Conservation (phyloP, 2,888 invertebrate genomes). For the Rotaria magnacalcarata region DNA sequence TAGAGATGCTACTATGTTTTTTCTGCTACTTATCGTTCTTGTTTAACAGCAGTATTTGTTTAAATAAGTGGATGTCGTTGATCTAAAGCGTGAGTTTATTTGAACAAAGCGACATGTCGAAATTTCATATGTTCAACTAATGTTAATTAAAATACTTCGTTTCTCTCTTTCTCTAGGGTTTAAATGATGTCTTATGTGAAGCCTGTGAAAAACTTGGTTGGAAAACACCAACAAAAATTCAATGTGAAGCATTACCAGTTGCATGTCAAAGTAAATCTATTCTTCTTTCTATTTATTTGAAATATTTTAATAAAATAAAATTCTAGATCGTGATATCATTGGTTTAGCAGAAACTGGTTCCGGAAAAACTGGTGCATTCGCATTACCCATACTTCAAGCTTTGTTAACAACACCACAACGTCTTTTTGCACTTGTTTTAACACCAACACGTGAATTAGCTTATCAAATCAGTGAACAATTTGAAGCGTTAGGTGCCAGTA, state of each 20-base stretch:
- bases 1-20: too few species aligned
- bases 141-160: too few species aligned
- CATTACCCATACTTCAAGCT: constrained; percentile 85
- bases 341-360: constrained; percentile 80
- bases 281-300: too few species aligned
- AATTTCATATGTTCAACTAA: too few species aligned
- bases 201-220: constrained; percentile 87
- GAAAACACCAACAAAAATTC: constrained; percentile 88
- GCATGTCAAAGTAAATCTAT: constrained; percentile 68
- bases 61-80: too few species aligned
- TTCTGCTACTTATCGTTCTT: too few species aligned
- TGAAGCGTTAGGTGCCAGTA: constrained; percentile 79
- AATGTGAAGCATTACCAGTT: constrained; percentile 83
- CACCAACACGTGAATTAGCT: constrained; percentile 93
- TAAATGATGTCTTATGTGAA: constrained; percentile 81
- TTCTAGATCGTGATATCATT: constrained; percentile 69
- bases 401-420: constrained; percentile 84
- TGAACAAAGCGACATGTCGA: too few species aligned
- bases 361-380: constrained; percentile 95
- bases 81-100: too few species aligned
- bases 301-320: constrained; percentile 60
- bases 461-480: constrained; percentile 98
- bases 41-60: too few species aligned
- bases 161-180: constrained; percentile 57
- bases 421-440: constrained; percentile 83